Percentiles rank a stretch among this genome's conserved stretches.
These are phyloP conservation scores for Rafetus swinhoei DNA, from an alignment of 2,113 vertebrate species.

Conservation along the genomic window DNA sequence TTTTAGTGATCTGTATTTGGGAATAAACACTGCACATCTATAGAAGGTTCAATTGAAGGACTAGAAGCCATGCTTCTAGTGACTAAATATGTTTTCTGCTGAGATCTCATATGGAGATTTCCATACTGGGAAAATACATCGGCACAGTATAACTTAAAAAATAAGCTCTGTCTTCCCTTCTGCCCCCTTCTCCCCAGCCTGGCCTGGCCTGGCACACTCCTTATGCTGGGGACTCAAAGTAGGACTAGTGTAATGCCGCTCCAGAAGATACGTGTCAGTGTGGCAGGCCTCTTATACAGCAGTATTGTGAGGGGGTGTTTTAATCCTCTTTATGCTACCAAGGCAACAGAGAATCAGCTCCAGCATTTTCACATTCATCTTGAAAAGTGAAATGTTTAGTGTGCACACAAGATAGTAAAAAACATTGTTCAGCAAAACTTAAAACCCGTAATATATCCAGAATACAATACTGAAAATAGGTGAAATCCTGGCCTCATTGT, in stretches of 20 bases:
- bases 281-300: background rate
- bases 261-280: background rate
- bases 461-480: background rate
- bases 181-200: conserved; percentile 36
- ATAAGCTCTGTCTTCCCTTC: background rate
- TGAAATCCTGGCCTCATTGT: accelerated
- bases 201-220: conserved; percentile 53
- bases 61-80: conserved; percentile 11
- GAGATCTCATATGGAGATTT: conserved; percentile 21
- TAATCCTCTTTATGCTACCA: background rate
- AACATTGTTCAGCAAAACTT: background rate
- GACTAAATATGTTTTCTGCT: conserved; percentile 14
- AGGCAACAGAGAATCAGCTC: background rate
- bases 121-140: background rate
- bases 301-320: background rate
- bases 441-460: background rate
- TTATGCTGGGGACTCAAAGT: conserved; percentile 32
- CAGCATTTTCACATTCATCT: background rate
- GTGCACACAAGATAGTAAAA: background rate
- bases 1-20: conserved; percentile 15
- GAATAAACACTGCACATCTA: background rate
- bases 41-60: background rate
- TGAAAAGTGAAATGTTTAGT: background rate
- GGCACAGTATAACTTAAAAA: background rate
- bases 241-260: conserved; percentile 5